Conservation (phyloP, 2,113 vertebrate species). For the Lepisosteus osseus region DNA sequence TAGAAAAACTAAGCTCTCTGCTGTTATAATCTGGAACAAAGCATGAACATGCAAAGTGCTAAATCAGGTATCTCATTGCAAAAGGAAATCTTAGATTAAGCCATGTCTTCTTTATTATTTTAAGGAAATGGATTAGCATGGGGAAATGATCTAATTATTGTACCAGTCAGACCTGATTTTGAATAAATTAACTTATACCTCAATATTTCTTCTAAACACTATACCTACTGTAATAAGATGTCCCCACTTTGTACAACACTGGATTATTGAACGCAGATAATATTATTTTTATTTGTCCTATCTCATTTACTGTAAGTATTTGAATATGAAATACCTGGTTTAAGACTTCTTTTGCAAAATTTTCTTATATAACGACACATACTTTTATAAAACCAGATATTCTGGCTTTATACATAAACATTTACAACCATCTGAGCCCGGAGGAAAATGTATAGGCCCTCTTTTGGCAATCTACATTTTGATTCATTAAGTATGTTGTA, state of each 20-base stretch:
- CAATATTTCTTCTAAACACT: neutral
- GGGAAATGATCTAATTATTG: no score
- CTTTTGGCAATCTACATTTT: neutral
- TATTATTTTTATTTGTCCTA: no score
- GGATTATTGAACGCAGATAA: no score
- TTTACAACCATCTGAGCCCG: slow-evolving; percentile 22
- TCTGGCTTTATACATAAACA: slow-evolving; percentile 14
- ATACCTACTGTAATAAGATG: neutral
- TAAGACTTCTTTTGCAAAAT: neutral
- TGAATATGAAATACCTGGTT: slow-evolving; percentile 6
- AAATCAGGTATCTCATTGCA: slow-evolving; percentile 10
- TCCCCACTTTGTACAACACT: no score
- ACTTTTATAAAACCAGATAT: slow-evolving; percentile 16
- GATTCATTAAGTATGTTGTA: neutral
- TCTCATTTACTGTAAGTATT: neutral
- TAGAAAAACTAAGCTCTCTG: slow-evolving; percentile 1
- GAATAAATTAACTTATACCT: no score
- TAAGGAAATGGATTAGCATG: neutral
- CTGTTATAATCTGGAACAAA: neutral
- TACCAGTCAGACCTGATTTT: no score
- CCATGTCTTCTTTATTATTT: neutral
- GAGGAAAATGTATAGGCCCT: slow-evolving; percentile 10
- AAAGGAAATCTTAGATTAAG: neutral
- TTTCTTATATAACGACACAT: neutral
- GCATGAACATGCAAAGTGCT: neutral